Evolutionary conservation across 2,113 vertebrate genomes (phyloP), one percentile per base, ranked within the genome.

Genomic region (Cardinalis cardinalis): DNA sequence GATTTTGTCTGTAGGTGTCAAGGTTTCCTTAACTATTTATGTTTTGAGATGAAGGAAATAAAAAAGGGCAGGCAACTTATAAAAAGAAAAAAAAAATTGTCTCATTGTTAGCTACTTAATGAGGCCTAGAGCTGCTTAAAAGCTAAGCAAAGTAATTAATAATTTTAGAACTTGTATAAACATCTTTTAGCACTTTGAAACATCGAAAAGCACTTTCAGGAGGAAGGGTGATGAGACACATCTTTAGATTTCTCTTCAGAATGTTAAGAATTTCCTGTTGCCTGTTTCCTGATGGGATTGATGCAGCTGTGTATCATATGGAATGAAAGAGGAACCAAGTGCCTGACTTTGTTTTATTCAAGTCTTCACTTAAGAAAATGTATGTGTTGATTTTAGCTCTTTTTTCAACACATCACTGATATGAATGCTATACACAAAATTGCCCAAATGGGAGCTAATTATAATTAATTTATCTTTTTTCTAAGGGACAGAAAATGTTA

Each of bases 191-290:
- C 58, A 28, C 58, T 60, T 60, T 1, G 25, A 60, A 60, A 60
- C 36, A 82, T 75, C 11, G 48, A 78, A 96, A 78, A 95, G 59
- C 77, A 94, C 88, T 96, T 89, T 95, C 72, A 93, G 61, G 79
- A 93, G 92, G 91, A 94, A 89, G 82, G 86, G 95, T 90, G 92
- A 94, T 94, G 92, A 94, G 90, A 88, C 63, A 89, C 83, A 84
- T 94, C 87, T 95, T 96, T 96, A 83, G 89, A 81, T 96, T 97
- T 95, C 76, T 95, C 93, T 95, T 95, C 92, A 94, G 95, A 96
- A 97, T 94, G 92, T 96, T 85, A 94, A 95, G 91, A 93, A 93
- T 96, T 96, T 97, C 94, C 93, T 93, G 89, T 95, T 96, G 92
- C 88, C 88, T 88, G 46, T 84, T 90, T 95, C 80, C 95, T 91